Evolutionary conservation across 92 coral and sea anemone genomes (phyloP).

Genomic region (Desmophyllum pertusum): DNA sequence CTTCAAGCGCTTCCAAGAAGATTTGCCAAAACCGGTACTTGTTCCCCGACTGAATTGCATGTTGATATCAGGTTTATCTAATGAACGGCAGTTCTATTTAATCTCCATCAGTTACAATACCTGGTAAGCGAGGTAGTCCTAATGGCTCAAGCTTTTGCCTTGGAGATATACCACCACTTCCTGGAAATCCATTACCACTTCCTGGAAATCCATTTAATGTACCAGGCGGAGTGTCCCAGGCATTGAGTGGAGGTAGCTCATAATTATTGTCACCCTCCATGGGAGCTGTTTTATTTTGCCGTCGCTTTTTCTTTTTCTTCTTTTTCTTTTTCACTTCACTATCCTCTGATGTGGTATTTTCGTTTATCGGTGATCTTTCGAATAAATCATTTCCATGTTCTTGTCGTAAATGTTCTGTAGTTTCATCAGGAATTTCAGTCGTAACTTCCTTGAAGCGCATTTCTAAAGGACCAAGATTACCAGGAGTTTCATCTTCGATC

Average conservation of each 20-base stretch:
- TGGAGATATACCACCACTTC: too few species aligned
- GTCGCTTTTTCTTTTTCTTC: slow-evolving; percentile 82
- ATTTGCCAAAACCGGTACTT: too few species aligned
- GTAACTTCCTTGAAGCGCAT: not conserved
- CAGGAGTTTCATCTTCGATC: slow-evolving; percentile 10
- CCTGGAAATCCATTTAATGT: slow-evolving; percentile 87
- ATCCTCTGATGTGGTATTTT: slow-evolving; percentile 39
- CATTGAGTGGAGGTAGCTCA: slow-evolving; percentile 50
- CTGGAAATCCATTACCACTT: slow-evolving; percentile 43
- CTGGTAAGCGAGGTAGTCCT: slow-evolving; percentile 47
- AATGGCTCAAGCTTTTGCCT: slow-evolving; percentile 93
- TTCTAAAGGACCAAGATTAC: slow-evolving; percentile 13
- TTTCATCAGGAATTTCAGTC: slow-evolving; percentile 1
- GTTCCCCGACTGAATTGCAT: too few species aligned
- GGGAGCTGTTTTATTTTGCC: slow-evolving; percentile 73
- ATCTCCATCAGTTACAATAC: slow-evolving; percentile 15
- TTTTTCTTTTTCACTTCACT: slow-evolving; percentile 60
- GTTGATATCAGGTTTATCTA: too few species aligned
- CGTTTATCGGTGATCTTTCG: slow-evolving; percentile 3
- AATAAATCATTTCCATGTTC: not conserved
- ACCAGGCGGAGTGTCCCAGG: slow-evolving; percentile 81
- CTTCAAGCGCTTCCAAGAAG: too few species aligned
- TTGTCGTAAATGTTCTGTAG: not conserved
- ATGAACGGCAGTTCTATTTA: not conserved
- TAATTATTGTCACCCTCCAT: slow-evolving; percentile 51